A percentile compares a stretch with the other conserved stretches of the same genome.
These are phyloP conservation scores for Typhlomys cinereus DNA, from an alignment of 2,113 vertebrate genomes.

Conservation along the genomic window DNA sequence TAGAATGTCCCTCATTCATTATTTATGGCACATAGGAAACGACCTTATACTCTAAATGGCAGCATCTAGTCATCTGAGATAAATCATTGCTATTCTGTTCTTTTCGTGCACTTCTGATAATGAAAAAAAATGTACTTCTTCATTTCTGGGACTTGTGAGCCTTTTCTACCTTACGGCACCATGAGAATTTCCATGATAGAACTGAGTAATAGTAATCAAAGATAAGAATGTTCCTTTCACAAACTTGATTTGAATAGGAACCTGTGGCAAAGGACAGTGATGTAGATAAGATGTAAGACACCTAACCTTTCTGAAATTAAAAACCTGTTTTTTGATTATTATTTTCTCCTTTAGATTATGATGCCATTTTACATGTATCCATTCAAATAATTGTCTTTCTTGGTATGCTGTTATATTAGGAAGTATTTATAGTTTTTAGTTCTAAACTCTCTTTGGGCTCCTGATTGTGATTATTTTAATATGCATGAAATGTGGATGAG, in stretches of 20 bases:
- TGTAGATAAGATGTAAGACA: neutral
- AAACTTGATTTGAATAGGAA: neutral
- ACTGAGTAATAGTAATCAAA: neutral
- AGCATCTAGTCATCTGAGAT: neutral
- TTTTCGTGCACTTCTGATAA: neutral
- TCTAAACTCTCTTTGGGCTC: neutral
- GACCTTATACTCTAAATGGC: neutral
- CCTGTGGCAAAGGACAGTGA: neutral
- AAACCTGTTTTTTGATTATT: neutral
- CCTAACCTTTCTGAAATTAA: neutral
- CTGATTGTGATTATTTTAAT: neutral
- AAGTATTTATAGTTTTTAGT: slow-evolving; percentile 34
- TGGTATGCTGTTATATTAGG: slow-evolving; percentile 20
- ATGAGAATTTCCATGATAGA: neutral
- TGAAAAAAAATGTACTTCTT: neutral
- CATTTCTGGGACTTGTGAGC: neutral
- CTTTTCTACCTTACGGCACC: neutral
- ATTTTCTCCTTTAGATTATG: slow-evolving; percentile 25
- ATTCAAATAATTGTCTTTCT: neutral
- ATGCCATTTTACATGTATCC: neutral
- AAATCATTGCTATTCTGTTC: neutral
- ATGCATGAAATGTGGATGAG: neutral
- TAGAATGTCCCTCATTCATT: neutral
- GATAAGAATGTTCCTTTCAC: neutral
- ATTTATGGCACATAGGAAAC: neutral